Evolutionary conservation across 2,888 invertebrate genomes (phyloP).

Genomic region (Eristalis pertinax): DNA sequence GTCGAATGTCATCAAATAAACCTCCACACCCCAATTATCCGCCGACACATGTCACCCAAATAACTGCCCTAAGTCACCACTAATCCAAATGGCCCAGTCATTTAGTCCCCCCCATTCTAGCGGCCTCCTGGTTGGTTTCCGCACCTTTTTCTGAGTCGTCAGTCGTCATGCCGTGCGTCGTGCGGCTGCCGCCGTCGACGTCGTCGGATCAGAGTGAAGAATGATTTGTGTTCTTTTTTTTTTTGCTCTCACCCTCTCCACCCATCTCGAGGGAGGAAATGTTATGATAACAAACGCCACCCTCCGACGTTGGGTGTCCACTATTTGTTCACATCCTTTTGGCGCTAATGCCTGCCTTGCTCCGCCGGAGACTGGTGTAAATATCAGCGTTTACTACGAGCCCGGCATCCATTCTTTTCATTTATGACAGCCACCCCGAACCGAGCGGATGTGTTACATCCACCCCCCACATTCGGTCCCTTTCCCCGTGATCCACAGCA

Average conservation of each 20-base stretch:
- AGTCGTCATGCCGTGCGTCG: not conserved
- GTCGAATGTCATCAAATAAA: constrained; percentile 46
- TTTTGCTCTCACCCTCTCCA: not conserved
- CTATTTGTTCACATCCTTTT: constrained; percentile 55
- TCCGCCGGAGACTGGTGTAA: constrained; percentile 30
- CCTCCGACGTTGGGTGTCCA: constrained; percentile 6
- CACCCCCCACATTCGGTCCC: not conserved
- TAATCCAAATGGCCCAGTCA: constrained; percentile 39
- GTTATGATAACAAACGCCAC: constrained; percentile 54
- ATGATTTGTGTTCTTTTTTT: constrained; percentile 16
- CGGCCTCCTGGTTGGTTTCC: not conserved
- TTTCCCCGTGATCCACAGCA: not conserved
- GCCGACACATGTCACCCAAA: constrained; percentile 39
- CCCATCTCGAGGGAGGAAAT: constrained; percentile 17
- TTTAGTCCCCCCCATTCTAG: not conserved
- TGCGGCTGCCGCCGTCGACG: not conserved
- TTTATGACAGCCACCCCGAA: constrained; percentile 55
- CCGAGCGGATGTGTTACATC: constrained; percentile 9
- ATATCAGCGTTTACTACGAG: constrained; percentile 37
- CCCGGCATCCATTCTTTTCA: constrained; percentile 49
- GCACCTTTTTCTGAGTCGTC: not conserved
- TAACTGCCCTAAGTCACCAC: constrained; percentile 33
- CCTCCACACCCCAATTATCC: constrained; percentile 48
- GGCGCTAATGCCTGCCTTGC: constrained; percentile 23
- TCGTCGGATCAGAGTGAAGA: not conserved